Conservation (phyloP, 2,113 vertebrate genomes). For the Pachyramphus minor region DNA sequence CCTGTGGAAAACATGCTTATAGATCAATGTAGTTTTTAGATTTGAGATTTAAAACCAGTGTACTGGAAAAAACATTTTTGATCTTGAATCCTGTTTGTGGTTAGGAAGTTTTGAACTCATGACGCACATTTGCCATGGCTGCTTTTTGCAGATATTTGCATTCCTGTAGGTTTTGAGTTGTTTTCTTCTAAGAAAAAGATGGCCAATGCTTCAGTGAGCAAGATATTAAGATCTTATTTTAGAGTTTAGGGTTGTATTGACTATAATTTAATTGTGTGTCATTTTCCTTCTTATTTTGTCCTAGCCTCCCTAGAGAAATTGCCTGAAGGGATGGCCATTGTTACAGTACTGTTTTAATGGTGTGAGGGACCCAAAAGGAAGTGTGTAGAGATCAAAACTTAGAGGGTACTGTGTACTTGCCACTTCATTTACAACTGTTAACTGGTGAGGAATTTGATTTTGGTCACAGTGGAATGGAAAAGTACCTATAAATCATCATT, state of each 20-base stretch:
- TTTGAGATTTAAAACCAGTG: neutral
- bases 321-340: neutral
- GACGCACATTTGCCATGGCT: neutral
- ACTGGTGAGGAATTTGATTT: neutral
- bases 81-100: conserved; percentile 6
- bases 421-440: neutral
- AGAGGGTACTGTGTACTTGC: neutral
- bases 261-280: neutral
- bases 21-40: neutral
- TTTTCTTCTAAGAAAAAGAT: neutral
- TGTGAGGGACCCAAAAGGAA: neutral
- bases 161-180: conserved; percentile 21
- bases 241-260: neutral
- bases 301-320: neutral
- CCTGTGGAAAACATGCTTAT: neutral
- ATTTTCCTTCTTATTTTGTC: neutral
- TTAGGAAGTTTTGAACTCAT: neutral
- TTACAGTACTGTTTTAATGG: neutral
- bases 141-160: neutral
- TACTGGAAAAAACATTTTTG: neutral
- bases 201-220: neutral
- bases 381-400: neutral
- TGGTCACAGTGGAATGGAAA: neutral
- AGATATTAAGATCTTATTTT: neutral
- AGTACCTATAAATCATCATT: neutral